These are phyloP conservation scores for Drosophila pandora DNA, from an alignment of 1,140 invertebrate genomes.

Conservation along the genomic window DNA sequence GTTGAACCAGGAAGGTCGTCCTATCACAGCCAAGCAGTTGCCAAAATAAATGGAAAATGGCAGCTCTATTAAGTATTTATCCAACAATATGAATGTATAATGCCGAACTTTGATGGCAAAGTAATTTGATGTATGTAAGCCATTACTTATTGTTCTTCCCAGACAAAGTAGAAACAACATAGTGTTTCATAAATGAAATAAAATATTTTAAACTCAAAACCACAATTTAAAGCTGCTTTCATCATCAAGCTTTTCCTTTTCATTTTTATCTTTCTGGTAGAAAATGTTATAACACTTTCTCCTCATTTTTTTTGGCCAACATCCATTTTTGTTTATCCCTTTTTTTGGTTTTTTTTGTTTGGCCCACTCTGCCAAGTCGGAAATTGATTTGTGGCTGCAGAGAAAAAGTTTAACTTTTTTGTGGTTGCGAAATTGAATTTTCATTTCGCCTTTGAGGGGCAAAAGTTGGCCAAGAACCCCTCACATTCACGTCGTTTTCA, in stretches of 20 bases:
- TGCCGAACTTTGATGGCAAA: conserved; percentile 5
- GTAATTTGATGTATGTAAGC: not conserved
- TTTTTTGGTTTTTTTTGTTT: not conserved
- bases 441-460: conserved; percentile 25
- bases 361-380: conserved; percentile 24
- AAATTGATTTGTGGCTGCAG: conserved; percentile 73
- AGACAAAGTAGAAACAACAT: too few relatives aligned
- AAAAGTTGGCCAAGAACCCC: conserved; percentile 32
- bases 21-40: not conserved
- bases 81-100: conserved; percentile 25
- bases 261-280: conserved; percentile 10
- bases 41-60: conserved; percentile 14
- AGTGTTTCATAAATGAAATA: too few relatives aligned
- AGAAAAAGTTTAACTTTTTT: conserved; percentile 41
- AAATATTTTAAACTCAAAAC: not conserved
- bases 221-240: not conserved
- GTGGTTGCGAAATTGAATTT: conserved; percentile 58
- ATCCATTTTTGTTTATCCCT: conserved; percentile 34
- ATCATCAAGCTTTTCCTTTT: conserved; percentile 22
- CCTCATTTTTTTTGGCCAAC: conserved; percentile 44
- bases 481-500: conserved; percentile 20
- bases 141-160: not conserved
- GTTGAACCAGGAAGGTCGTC: not conserved
- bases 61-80: conserved; percentile 19
- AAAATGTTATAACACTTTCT: conserved; percentile 27